Evolutionary conservation across 1,140 invertebrate species (phyloP).

Genomic region (Dendrolimus punctatus): DNA sequence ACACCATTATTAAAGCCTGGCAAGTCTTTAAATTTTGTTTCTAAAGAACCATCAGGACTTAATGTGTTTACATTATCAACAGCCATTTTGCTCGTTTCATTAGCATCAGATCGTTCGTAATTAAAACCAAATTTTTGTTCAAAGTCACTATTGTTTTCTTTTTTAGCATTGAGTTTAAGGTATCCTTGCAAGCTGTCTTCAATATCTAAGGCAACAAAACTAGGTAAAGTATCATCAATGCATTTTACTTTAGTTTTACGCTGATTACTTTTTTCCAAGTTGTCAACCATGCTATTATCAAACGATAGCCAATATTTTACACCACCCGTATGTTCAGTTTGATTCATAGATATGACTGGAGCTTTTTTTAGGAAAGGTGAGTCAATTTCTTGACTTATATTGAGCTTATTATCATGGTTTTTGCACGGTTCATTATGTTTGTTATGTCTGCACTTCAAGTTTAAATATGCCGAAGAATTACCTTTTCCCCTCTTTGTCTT

Average conservation of each 20-base stretch:
- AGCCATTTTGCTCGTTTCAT: too few relatives aligned
- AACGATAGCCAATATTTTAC: constrained; percentile 67
- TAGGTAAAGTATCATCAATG: constrained; percentile 33
- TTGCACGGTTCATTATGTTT: constrained; percentile 17
- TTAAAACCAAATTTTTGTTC: too few relatives aligned
- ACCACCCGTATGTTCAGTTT: constrained; percentile 46
- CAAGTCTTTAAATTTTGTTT: too few relatives aligned
- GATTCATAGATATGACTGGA: constrained; percentile 51
- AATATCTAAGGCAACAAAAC: constrained; percentile 26
- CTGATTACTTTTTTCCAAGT: constrained; percentile 2
- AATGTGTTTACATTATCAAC: too few relatives aligned
- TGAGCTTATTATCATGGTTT: constrained; percentile 26
- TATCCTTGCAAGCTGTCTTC: background rate
- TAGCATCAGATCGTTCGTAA: too few relatives aligned
- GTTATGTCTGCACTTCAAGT: too few relatives aligned
- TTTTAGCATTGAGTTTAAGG: too few relatives aligned
- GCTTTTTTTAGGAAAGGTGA: constrained; percentile 15
- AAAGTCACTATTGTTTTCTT: too few relatives aligned
- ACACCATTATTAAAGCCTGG: too few relatives aligned
- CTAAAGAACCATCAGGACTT: too few relatives aligned
- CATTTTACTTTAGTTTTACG: background rate
- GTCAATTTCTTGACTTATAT: constrained; percentile 43
- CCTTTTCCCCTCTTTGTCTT: too few relatives aligned
- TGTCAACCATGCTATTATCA: constrained; percentile 31
- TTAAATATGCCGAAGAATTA: too few relatives aligned